These are phyloP conservation scores for Synanthedon tipuliformis DNA, from an alignment of 2,888 invertebrate species.

Conservation along the genomic window DNA sequence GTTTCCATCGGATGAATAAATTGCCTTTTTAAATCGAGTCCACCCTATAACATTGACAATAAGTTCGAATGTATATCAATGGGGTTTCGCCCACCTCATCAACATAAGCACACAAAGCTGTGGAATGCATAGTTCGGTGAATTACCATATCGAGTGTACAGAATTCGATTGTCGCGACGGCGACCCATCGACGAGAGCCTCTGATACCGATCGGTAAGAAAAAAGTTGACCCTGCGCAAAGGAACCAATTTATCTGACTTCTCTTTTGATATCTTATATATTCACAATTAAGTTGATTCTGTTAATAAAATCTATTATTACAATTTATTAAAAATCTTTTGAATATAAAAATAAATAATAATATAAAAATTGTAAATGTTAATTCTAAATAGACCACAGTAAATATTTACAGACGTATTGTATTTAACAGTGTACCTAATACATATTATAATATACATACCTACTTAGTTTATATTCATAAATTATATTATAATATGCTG, in stretches of 20 bases:
- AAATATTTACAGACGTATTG: too few relatives aligned
- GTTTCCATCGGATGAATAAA: conserved; percentile 48
- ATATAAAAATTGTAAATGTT: too few relatives aligned
- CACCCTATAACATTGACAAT: conserved; percentile 57
- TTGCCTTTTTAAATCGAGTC: conserved; percentile 57
- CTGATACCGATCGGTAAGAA: conserved; percentile 51
- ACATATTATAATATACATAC: too few relatives aligned
- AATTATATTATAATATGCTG: too few relatives aligned
- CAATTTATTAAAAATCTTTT: too few relatives aligned
- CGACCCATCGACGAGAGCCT: conserved; percentile 45
- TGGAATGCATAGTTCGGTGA: conserved; percentile 41
- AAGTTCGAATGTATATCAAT: conserved; percentile 59
- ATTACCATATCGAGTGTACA: conserved; percentile 55
- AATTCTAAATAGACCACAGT: too few relatives aligned
- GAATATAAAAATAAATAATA: too few relatives aligned
- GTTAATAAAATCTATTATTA: too few relatives aligned
- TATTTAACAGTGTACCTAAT: too few relatives aligned
- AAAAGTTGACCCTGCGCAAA: conserved; percentile 46
- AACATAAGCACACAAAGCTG: conserved; percentile 60
- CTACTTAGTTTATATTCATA: too few relatives aligned
- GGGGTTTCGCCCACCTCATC: conserved; percentile 66
- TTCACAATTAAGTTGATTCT: not conserved
- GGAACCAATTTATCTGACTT: conserved; percentile 16
- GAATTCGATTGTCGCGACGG: conserved; percentile 41
- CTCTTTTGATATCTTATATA: not conserved